phyloP scores from a whole-genome alignment of 2,888 invertebrate species.

The Drosophila kanekoi region DNA sequence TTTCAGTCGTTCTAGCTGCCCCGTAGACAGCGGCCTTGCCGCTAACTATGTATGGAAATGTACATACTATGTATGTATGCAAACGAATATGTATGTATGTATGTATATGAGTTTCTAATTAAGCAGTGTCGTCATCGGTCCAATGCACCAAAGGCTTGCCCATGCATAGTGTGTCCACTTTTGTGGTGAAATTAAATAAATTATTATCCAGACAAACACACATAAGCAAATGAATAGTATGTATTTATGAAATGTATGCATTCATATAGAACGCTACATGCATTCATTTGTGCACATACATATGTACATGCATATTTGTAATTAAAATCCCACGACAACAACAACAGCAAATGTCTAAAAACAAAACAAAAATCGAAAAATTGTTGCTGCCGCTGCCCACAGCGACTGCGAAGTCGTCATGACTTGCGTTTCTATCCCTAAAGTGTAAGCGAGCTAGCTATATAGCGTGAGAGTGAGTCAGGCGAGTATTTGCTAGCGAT shows the following conservation, averaged over 20 bases:
- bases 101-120: constrained; percentile 6
- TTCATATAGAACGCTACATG: not conserved
- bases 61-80: not conserved
- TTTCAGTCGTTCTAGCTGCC: constrained; percentile 8
- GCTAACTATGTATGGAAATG: constrained; percentile 7
- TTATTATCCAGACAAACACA: not conserved
- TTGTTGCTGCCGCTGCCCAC: constrained; percentile 8
- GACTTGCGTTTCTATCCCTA: constrained; percentile 50
- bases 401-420: constrained; percentile 34
- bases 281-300: not conserved
- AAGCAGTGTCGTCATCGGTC: constrained; percentile 8
- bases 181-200: constrained; percentile 19
- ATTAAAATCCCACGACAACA: constrained; percentile 13
- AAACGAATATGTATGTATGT: not conserved
- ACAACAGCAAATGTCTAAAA: constrained; percentile 11
- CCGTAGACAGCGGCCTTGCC: constrained; percentile 20
- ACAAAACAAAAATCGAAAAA: constrained; percentile 26
- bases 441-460: constrained; percentile 20
- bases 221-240: not conserved
- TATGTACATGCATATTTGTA: not conserved
- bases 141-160: not conserved
- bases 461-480: constrained; percentile 31
- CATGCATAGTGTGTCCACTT: constrained; percentile 3
- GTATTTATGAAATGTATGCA: not conserved
- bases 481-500: constrained; percentile 27